Evolutionary conservation across 37 sponge, comb jelly and placozoan genomes (phyloP), one percentile per base, ranked within the genome.

Genomic region (Bolinopsis microptera): DNA sequence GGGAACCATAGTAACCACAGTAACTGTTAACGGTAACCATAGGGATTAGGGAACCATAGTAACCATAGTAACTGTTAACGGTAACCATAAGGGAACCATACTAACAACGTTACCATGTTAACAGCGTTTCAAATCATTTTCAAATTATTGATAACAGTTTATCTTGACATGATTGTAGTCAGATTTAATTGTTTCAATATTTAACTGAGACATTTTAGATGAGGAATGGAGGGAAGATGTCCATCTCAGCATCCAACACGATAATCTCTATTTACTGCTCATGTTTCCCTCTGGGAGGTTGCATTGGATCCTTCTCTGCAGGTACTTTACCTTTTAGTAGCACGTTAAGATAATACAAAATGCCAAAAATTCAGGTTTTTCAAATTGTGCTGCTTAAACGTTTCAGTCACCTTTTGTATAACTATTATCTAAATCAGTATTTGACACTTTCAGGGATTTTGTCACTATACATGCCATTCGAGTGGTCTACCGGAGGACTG

Each of bases 211-310:
- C 80, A 32, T 35, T 18, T 34, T 36, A 77, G 80, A 13, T 77
- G 35, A 77, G 80, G 37, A 77, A 77, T 18, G 32, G 32, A 28
- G 80, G 80, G 33, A 36, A 77, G 21, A 27, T 77, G 33, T 32
- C 80, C 3, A 32, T 77, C 1, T 77, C 80, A 34, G 80, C 80
- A 28, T 77, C 80, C 34, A 77, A 77, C 35, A 77, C 80, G 37
- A 77, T 77, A 22, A 36, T 77, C 3, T 77, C 80, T 32, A 34
- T 77, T 32, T 77, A 77, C 80, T 77, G 80, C 37, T 77, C 80
- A 34, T 77, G 80, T 32, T 77, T 77, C 37, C 80, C 80, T 31
- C 35, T 77, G 18, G 80, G 80, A 77, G 80, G 35, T 35, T 77
- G 80, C 80, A 77, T 77, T 5, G 80, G 80, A 0, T 77, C 80